Evolutionary conservation across 2,888 invertebrate species (phyloP).

Genomic region (Amiota mariae): DNA sequence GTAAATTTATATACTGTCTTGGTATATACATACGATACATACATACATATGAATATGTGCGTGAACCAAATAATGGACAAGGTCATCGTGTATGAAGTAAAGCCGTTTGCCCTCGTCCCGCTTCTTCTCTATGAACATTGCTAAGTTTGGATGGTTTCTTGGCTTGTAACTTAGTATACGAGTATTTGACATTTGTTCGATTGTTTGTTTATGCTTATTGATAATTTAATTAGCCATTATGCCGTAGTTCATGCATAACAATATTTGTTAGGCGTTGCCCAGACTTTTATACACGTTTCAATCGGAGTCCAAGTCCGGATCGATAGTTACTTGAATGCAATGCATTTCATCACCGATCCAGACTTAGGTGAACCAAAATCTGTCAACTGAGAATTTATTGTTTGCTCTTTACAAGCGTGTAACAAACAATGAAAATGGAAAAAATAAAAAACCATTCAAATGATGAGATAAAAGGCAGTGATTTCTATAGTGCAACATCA

Average conservation of each 20-base stretch:
- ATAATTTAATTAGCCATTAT: constrained; percentile 59
- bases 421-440: too few species aligned
- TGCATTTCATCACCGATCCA: constrained; percentile 11
- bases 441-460: too few species aligned
- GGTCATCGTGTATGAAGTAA: constrained; percentile 47
- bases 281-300: background rate
- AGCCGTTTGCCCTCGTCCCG: constrained; percentile 34
- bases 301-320: background rate
- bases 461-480: too few species aligned
- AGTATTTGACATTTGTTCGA: constrained; percentile 30
- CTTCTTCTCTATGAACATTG: constrained; percentile 52
- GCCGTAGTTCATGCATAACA: constrained; percentile 24
- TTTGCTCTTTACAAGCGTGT: too few species aligned
- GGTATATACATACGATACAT: background rate
- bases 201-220: constrained; percentile 47
- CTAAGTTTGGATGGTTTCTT: constrained; percentile 49
- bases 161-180: background rate
- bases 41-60: constrained; percentile 22
- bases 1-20: constrained; percentile 4
- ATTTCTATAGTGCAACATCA: too few species aligned
- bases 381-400: too few species aligned
- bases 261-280: constrained; percentile 36
- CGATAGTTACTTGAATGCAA: background rate
- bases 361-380: too few species aligned
- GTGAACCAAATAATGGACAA: constrained; percentile 58